Base-by-base conservation (phyloP, 2,888 invertebrate species). In the Tenthredo livida region DNA sequence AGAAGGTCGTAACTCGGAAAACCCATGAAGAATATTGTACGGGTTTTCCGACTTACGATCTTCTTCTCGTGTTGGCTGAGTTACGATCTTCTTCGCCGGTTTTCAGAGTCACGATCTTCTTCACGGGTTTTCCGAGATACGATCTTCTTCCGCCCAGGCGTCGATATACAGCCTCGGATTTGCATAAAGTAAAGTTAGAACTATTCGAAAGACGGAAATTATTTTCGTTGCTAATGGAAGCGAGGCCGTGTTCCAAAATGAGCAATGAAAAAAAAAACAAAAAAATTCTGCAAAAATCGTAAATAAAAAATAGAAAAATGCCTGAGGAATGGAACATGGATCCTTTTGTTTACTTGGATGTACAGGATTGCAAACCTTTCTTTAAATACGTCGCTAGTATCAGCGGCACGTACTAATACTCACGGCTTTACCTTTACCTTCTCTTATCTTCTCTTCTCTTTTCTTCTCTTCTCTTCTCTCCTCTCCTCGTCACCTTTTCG, bases 401-500 rank as follows among this genome's bases (percentile, higher is more conserved):
- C 58, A 40, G 40, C 61, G 61, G 80, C 80, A 80, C 80, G 80
- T 58, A 61, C 40, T 61, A 80, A 80, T 40, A 58, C 61, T 80
- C 50, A 7, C 50, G 77, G 50, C 4, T 77, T 54, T 77, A 33
- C n/a, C n/a, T 54, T 54, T 40, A 50, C 25, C 17, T 75, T 47
- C 25, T 21, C n/a, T 25, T 5, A 3, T 77, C 54, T 77, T 33
- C n/a, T 29, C 40, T 29, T 29, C 17, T 54, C n/a, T 58, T 29
- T 5, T 9, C 17, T 58, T 15, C 17, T 54, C n/a, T 58, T 29
- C 10, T 9, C 17, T 58, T 15, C 21, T 58, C 2, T 80, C 33
- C 50, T 21, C 33, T 29, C 29, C 29, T 54, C 17, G 1, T n/a
- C n/a, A 17, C 21, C 37, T 73, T 73, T 12, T 37, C 37, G 1